Base-by-base conservation (phyloP, 1,140 invertebrate genomes). In the Euborellia annulipes region DNA sequence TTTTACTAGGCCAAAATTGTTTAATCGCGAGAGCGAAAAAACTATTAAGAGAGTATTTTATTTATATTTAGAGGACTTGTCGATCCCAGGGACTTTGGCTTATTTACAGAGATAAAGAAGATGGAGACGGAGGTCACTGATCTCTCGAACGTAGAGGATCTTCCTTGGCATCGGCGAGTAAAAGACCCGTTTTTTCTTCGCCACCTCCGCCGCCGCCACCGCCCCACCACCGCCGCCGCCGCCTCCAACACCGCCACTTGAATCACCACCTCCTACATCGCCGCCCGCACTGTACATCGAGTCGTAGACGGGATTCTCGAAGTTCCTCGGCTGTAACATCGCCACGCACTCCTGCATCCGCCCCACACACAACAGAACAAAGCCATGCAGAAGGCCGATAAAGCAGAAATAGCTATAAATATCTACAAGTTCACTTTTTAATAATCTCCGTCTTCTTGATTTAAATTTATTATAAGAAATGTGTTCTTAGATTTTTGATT, bases 221-320 rank as follows among this genome's bases (percentile, higher is more conserved):
- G 68, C 69, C 42, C 58, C 59, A 6, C 52, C 53, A 11, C 75
- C 73, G 46, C 67, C 65, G 34, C 65, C 63, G 23, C 4, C 23
- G 4, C 23, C 23, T 27, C 23, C 23, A 11, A 11, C 11, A 6
- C 23, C 23, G 23, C 23, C 11, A 23, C 46, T 59, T 11, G 50
- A 48, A 36, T 55, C 55, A 44, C 58, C 62, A 16, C 57, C 57
- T 7, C 58, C 63, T 39, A 63, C 66, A n/a, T 63, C 64, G n/a
- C 68, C 69, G 4, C 52, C 52, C 27, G 55, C 52, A 47, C 68
- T 70, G 59, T 82, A 85, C 62, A 85, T 76, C 9, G 76, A 78
- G 49, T 88, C 83, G 62, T 88, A 89, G 19, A 88, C 79, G 3
- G 84, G 84, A 65, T 87, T 87, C 19, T 76, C 78, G 67, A 87